Evolutionary conservation across 2,888 invertebrate species (phyloP), one percentile per base, ranked within the genome.

Genomic region (Sinopyrophorus schimmeli): DNA sequence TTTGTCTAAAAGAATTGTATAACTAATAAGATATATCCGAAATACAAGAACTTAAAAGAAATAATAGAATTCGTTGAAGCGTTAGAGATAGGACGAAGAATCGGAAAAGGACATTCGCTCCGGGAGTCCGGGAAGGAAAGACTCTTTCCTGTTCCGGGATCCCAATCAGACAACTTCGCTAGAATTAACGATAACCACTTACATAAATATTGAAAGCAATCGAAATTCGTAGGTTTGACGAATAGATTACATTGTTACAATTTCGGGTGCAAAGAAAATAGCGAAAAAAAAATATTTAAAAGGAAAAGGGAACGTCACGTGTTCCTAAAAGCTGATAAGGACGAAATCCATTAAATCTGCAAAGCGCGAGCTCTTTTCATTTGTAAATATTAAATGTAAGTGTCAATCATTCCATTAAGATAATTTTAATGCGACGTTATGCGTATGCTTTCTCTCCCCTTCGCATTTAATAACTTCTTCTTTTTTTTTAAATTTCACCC

Each of bases 81-180:
- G 61, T 64, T 55, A 58, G 58, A 61, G 65, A 66, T 66, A 65
- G 63, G 60, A 64, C 61, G 60, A 57, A 58, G 61, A 66, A 67
- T 67, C 68, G 69, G 68, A 69, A 70, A 68, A 66, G 71, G 70
- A 69, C 71, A 71, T 71, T 72, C 69, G 71, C 67, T 67, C 69
- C 70, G 71, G 71, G 69, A 71, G 70, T 71, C 72, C 71, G 71
- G 72, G 71, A 72, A 71, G 71, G 71, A 72, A 71, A 69, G 69
- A 69, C 69, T 69, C 68, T 69, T 72, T 72, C 71, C 72, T 70
- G 65, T 72, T 72, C 71, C 71, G 70, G 71, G 65, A 62, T 61
- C 67, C 71, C 70, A 71, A 72, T 71, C 71, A 70, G 67, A 64
- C 69, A 61, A 35, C 54, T 48, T 39, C 39, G 23, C 32, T 32